These are phyloP conservation scores for Synergus gifuensis DNA, from an alignment of 2,888 invertebrate genomes.

Conservation along the genomic window DNA sequence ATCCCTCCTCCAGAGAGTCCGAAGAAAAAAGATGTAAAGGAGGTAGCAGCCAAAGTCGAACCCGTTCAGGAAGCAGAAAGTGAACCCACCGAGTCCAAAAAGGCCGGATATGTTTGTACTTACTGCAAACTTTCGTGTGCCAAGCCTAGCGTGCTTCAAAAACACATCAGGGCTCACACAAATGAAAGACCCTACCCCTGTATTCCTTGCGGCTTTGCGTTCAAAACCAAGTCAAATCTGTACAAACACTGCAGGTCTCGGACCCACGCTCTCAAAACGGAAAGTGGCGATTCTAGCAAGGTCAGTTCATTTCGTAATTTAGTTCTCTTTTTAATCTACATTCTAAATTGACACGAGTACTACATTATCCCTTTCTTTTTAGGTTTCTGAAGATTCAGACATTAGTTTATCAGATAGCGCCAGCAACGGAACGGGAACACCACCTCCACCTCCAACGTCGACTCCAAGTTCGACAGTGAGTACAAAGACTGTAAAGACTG, in stretches of 20 bases:
- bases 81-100: slow-evolving; percentile 67
- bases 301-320: slow-evolving; percentile 55
- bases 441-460: slow-evolving; percentile 66
- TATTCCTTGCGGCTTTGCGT: slow-evolving; percentile 92
- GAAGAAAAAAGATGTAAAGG: slow-evolving; percentile 55
- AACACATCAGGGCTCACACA: slow-evolving; percentile 96
- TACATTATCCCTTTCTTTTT: slow-evolving; percentile 28
- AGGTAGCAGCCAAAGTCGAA: slow-evolving; percentile 55
- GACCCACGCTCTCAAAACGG: slow-evolving; percentile 84
- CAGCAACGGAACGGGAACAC: slow-evolving; percentile 75
- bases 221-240: slow-evolving; percentile 95
- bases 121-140: slow-evolving; percentile 94
- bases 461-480: slow-evolving; percentile 50
- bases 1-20: slow-evolving; percentile 53
- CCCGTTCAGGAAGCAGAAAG: slow-evolving; percentile 67
- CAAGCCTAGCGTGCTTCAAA: slow-evolving; percentile 95
- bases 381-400: slow-evolving; percentile 75
- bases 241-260: slow-evolving; percentile 93
- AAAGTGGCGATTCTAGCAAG: slow-evolving; percentile 80
- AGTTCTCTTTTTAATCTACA: not conserved
- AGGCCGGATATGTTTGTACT: slow-evolving; percentile 89
- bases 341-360: not conserved
- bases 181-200: slow-evolving; percentile 96
- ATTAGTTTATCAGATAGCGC: slow-evolving; percentile 74
- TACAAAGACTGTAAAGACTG: slow-evolving; percentile 70